phyloP scores from a whole-genome alignment of 2,113 vertebrate genomes.

The Ceyx margarethae region DNA sequence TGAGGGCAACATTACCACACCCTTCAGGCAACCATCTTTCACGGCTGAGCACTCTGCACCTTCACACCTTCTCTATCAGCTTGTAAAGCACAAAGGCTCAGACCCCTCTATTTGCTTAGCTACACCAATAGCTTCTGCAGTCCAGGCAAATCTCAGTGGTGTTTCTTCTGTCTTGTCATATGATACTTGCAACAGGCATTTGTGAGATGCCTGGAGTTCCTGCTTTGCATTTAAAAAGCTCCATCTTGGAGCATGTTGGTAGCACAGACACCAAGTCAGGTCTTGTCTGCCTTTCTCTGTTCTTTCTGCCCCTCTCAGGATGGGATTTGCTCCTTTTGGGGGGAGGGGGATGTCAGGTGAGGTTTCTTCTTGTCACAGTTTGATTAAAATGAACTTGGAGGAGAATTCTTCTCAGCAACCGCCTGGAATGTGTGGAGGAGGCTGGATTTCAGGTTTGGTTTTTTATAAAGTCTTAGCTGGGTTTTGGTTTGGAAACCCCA shows the following conservation, averaged over 20 bases:
- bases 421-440: conserved; percentile 59
- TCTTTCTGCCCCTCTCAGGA: not conserved
- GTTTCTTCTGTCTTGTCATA: not conserved
- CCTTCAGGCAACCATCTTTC: not conserved
- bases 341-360: not conserved
- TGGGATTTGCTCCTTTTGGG: not conserved
- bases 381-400: conserved; percentile 9
- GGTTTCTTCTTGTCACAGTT: conserved; percentile 20
- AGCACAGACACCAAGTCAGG: not conserved
- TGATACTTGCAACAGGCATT: not conserved
- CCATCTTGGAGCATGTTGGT: not conserved
- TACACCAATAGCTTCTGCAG: not conserved
- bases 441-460: conserved; percentile 33
- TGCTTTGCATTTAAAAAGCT: not conserved
- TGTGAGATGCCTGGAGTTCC: not conserved
- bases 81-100: not conserved
- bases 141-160: not conserved
- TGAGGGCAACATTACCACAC: accelerated
- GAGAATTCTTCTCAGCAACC: conserved; percentile 41
- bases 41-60: not conserved
- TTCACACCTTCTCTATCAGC: not conserved
- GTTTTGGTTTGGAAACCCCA: conserved; percentile 62
- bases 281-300: not conserved
- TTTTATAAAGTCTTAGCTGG: conserved; percentile 13
- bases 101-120: not conserved